These are phyloP conservation scores for Magallana gigas DNA, from an alignment of 1,140 invertebrate species.

Conservation along the genomic window DNA sequence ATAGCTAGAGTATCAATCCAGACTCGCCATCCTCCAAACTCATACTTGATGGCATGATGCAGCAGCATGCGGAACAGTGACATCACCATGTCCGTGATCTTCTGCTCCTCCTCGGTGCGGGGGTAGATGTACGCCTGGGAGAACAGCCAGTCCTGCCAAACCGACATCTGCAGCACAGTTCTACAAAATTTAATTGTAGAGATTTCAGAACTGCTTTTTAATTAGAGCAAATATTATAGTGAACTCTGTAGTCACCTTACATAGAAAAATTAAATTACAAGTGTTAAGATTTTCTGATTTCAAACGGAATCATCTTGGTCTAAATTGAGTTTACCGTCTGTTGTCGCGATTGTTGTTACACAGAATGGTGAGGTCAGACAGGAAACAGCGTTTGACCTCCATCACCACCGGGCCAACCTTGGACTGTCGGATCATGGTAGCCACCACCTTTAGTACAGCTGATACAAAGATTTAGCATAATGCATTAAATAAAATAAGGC, in stretches of 20 bases:
- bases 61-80: constrained; percentile 97
- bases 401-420: constrained; percentile 95
- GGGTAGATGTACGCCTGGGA: constrained; percentile 99
- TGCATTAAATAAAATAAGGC: too few species aligned
- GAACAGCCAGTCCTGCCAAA: constrained; percentile 99
- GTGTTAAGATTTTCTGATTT: neutral
- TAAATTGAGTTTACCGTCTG: constrained; percentile 80
- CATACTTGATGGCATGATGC: constrained; percentile 99
- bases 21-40: constrained; percentile 99
- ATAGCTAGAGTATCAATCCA: constrained; percentile 99
- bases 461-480: constrained; percentile 56
- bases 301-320: neutral
- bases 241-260: too few species aligned
- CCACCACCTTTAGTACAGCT: constrained; percentile 99
- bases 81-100: constrained; percentile 99
- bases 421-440: constrained; percentile 96
- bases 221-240: neutral
- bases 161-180: constrained; percentile 99
- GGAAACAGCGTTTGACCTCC: constrained; percentile 95
- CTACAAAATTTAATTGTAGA: constrained; percentile 76
- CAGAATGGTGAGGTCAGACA: constrained; percentile 97
- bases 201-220: neutral
- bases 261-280: neutral
- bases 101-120: constrained; percentile 95
- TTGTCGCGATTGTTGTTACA: constrained; percentile 99